A percentile compares a stretch with the other conserved stretches of the same genome.
These are phyloP conservation scores for Mastomys natalensis DNA, from an alignment of 2,113 vertebrate genomes.

Conservation along the genomic window DNA sequence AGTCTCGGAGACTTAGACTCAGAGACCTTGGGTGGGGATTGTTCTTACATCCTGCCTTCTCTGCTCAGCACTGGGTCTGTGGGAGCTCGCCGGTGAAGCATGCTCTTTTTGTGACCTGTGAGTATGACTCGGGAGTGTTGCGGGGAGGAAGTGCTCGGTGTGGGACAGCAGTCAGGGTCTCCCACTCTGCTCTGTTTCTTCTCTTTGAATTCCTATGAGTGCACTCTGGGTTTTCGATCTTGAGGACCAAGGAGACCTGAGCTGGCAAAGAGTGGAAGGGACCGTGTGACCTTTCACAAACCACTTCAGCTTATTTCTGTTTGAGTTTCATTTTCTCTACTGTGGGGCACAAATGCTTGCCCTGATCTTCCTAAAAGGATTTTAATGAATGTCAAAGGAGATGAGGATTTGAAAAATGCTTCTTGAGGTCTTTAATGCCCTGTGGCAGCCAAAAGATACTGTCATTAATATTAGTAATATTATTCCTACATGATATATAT, in stretches of 20 bases:
- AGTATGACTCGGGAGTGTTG: neutral
- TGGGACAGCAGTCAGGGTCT: neutral
- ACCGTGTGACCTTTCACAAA: neutral
- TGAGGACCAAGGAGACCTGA: neutral
- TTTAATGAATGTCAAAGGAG: slow-evolving; percentile 16
- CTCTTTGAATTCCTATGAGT: neutral
- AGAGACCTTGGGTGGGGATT: neutral
- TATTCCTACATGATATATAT: neutral
- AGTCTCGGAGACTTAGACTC: neutral
- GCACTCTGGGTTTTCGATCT: neutral
- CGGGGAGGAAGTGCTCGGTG: accelerated
- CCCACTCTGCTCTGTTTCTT: accelerated
- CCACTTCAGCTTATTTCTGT: neutral
- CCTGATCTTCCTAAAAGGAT: neutral
- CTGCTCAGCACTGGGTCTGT: neutral
- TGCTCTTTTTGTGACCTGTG: slow-evolving; percentile 36
- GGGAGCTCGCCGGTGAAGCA: neutral
- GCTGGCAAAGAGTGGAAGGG: neutral
- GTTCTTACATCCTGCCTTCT: neutral
- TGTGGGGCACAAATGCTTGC: neutral
- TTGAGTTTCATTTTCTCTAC: slow-evolving; percentile 36
- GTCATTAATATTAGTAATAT: neutral
- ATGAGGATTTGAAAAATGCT: neutral
- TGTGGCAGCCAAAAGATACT: neutral
- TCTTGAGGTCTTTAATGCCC: neutral